Base-by-base conservation (phyloP, 2,888 invertebrate species). In the Harpalus rufipes region DNA sequence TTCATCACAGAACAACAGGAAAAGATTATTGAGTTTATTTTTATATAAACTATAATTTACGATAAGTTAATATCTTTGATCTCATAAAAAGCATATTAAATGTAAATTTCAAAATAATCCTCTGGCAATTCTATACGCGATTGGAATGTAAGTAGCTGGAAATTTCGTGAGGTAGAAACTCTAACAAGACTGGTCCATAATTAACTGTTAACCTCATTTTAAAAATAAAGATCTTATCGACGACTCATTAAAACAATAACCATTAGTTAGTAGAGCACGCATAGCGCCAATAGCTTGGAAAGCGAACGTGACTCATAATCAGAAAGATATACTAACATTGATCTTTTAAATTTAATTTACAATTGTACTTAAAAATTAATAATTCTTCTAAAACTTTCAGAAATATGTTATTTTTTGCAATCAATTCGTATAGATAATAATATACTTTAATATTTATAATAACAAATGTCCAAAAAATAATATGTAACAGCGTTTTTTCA, bases 151-250 rank as follows among this genome's bases (percentile, higher is more conserved):
- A 78, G 78, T 78, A 78, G 78, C 78, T 41, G 65, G 41, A 63
- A 63, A 80, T 81, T 81, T 81, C 81, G 65, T 81, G 81, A 63
- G 65, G 81, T 56, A 25, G 65, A 81, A 81, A 81, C n/a, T 81
- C 81, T 81, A 81, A 81, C 81, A 68, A 81, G 81, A 81, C 81
- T 65, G 44, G 51, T 65, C 81, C 81, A 81, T 81, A 81, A 81
- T 81, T 81, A 81, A 65, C 81, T 81, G 44, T 65, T 81, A 81
- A 81, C 81, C 81, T 81, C 81, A 81, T 81, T 81, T 81, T 65
- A 41, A 81, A 65, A 81, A 81, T 81, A 81, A 81, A 81, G 81
- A 81, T 81, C 81, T 81, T 81, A 81, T 81, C 81, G 65, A 18
- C 44, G 65, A 12, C 81, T 81, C 81, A 81, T 81, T 81, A 81